These are phyloP conservation scores for Malurus elegans DNA, from an alignment of 2,113 vertebrate genomes.

Conservation along the genomic window DNA sequence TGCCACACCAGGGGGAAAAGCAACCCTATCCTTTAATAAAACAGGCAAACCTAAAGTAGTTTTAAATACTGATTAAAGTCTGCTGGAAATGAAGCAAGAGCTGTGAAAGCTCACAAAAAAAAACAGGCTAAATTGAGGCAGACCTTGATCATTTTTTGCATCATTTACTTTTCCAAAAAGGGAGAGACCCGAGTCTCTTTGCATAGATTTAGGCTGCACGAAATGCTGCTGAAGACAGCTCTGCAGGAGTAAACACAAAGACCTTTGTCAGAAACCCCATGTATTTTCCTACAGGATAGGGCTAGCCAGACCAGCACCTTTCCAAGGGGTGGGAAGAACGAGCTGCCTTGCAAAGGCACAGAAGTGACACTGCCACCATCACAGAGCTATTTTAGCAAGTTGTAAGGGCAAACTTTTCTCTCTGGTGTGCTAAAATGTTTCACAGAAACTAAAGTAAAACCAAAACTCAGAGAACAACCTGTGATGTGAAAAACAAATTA, in stretches of 20 bases:
- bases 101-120: neutral
- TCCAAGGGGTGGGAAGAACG: rapidly evolving
- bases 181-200: neutral
- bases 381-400: neutral
- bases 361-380: neutral
- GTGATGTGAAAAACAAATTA: neutral
- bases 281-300: neutral
- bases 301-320: neutral
- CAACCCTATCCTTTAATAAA: neutral
- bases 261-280: neutral
- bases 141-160: neutral
- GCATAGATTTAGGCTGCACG: neutral
- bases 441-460: slow-evolving; percentile 17
- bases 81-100: neutral
- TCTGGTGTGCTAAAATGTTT: neutral
- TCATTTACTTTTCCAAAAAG: neutral
- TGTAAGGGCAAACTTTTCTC: neutral
- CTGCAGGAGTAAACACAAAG: neutral
- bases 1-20: neutral
- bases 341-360: neutral
- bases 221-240: neutral
- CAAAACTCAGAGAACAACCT: neutral
- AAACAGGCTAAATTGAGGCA: neutral
- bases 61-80: neutral
- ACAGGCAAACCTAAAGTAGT: neutral